These are phyloP conservation scores for Ceratoteleas bidentatus DNA, from an alignment of 1,140 invertebrate species.

Conservation along the genomic window DNA sequence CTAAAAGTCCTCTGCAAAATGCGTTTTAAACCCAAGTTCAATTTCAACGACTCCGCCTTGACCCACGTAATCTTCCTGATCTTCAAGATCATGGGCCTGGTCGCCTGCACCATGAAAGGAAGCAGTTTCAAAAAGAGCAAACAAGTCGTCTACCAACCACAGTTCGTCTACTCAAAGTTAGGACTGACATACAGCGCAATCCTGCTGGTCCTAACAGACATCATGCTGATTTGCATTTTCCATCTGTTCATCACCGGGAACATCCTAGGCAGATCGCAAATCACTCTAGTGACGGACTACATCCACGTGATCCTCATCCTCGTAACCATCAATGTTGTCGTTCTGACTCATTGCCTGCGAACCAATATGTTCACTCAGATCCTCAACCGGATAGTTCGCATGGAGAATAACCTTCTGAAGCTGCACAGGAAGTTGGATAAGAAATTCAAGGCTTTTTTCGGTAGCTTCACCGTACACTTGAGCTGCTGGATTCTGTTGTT, in stretches of 20 bases:
- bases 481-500: neutral
- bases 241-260: neutral
- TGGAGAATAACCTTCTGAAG: slow-evolving; percentile 7
- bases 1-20: neutral
- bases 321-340: neutral
- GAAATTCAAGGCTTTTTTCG: neutral
- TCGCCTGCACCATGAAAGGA: slow-evolving; percentile 3
- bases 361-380: neutral
- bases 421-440: neutral
- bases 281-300: slow-evolving; percentile 1
- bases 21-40: neutral
- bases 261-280: neutral
- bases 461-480: neutral
- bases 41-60: neutral
- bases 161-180: slow-evolving; percentile 7
- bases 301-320: slow-evolving; percentile 13
- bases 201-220: neutral
- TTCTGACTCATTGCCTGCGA: neutral
- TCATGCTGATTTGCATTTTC: neutral
- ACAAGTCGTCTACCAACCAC: neutral
- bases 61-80: neutral
- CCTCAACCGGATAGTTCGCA: slow-evolving; percentile 13
- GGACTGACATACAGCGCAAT: neutral
- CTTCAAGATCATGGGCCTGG: slow-evolving; percentile 7
- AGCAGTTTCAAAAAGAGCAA: neutral